Conservation (phyloP, 2,113 vertebrate species). For the Campylomormyrus numenius region DNA sequence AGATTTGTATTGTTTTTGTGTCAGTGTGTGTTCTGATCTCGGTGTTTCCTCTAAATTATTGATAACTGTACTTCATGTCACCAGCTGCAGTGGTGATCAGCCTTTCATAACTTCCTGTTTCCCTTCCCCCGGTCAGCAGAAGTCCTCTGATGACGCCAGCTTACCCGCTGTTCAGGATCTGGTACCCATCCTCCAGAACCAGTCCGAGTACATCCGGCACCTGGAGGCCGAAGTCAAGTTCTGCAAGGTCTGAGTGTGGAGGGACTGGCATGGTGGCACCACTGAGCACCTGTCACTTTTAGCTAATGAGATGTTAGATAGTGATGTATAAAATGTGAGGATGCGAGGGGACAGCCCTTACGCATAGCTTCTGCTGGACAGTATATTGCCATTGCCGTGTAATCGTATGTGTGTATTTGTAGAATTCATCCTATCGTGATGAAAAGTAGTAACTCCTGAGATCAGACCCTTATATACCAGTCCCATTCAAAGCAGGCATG, state of each 20-base stretch:
- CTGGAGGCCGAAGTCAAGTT: conserved; percentile 92
- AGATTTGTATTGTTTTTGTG: neutral
- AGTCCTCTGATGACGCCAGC: conserved; percentile 40
- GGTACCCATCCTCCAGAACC: conserved; percentile 75
- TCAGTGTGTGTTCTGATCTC: neutral
- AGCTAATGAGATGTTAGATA: neutral
- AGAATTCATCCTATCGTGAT: neutral
- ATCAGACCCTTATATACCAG: neutral
- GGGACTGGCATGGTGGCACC: neutral
- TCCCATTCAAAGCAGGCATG: neutral
- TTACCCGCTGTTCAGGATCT: conserved; percentile 64
- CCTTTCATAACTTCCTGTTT: neutral
- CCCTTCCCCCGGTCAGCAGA: conserved; percentile 44
- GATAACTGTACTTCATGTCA: neutral
- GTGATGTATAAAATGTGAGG: neutral
- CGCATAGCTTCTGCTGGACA: neutral
- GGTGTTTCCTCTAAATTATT: neutral
- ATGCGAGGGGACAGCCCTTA: neutral
- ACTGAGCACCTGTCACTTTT: neutral
- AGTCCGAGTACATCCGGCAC: conserved; percentile 85
- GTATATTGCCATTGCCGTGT: neutral
- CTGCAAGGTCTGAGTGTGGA: conserved; percentile 68
- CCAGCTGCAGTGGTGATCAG: neutral
- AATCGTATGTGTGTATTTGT: neutral
- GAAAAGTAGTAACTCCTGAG: neutral